These are phyloP conservation scores for Laothoe populi DNA, from an alignment of 2,888 invertebrate genomes.

Conservation along the genomic window DNA sequence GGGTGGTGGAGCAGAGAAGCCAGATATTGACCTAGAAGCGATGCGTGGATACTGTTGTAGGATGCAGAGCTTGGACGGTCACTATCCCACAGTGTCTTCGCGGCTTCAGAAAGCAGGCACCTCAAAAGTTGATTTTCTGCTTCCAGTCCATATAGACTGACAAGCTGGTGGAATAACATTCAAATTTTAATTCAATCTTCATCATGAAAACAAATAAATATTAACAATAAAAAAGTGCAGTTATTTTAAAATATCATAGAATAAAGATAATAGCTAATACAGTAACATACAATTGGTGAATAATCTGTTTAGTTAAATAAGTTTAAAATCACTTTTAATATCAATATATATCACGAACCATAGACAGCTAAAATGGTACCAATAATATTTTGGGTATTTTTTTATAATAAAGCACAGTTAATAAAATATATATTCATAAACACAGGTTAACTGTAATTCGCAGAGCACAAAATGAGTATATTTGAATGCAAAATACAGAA, in stretches of 20 bases:
- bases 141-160: constrained; percentile 96
- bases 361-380: neutral
- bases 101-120: constrained; percentile 92
- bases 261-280: too few species aligned
- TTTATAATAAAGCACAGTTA: neutral
- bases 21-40: constrained; percentile 80
- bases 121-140: constrained; percentile 98
- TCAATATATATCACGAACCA: neutral
- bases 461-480: neutral
- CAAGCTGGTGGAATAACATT: constrained; percentile 86
- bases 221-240: too few species aligned
- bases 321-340: too few species aligned
- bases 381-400: neutral
- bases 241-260: too few species aligned
- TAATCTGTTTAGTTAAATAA: too few species aligned
- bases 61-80: constrained; percentile 87
- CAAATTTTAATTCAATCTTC: neutral
- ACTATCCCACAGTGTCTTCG: constrained; percentile 90
- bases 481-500: neutral
- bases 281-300: too few species aligned
- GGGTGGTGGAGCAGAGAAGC: constrained; percentile 92
- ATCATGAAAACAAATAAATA: too few species aligned
- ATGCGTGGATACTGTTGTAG: constrained; percentile 92
- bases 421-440: neutral
- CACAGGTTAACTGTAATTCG: neutral